These are phyloP conservation scores for Sebastes trivittatus DNA, from an alignment of 2,797 vertebrate species.

Conservation along the genomic window DNA sequence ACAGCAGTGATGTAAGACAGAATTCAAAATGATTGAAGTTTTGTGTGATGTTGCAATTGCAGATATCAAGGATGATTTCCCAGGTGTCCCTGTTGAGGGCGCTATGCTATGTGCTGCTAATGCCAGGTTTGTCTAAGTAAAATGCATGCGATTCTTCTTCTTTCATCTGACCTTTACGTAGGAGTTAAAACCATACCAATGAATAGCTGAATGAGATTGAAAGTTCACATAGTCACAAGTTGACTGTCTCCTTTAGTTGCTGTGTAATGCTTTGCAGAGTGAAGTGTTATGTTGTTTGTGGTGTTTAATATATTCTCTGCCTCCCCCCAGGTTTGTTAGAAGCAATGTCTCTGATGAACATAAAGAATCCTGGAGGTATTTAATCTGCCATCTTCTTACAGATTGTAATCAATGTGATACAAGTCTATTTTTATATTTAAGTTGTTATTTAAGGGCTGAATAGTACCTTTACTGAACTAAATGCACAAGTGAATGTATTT, in stretches of 20 bases:
- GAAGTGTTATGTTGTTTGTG: background rate
- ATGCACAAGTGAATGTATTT: background rate
- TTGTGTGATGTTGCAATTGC: slow-evolving; percentile 18
- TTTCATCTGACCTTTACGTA: background rate
- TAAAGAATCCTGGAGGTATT: slow-evolving; percentile 68
- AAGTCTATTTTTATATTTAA: background rate
- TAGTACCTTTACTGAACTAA: background rate
- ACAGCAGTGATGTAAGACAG: background rate
- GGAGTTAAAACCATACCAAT: background rate
- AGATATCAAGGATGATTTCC: slow-evolving; percentile 65
- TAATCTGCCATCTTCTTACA: background rate
- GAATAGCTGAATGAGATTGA: background rate
- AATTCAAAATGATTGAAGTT: background rate
- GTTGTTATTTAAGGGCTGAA: background rate
- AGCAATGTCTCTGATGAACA: slow-evolving; percentile 69
- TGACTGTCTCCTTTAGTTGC: background rate
- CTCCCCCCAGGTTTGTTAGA: slow-evolving; percentile 66
- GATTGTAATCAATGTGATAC: background rate
- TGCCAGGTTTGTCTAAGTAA: slow-evolving; percentile 65
- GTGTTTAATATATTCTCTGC: background rate
- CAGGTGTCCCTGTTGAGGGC: slow-evolving; percentile 30
- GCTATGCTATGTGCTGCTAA: slow-evolving; percentile 58
- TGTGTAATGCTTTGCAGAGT: background rate
- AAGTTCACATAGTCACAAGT: background rate
- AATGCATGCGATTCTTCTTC: background rate